Base-by-base conservation (phyloP, 2,888 invertebrate species). In the Panzeria rudis region DNA sequence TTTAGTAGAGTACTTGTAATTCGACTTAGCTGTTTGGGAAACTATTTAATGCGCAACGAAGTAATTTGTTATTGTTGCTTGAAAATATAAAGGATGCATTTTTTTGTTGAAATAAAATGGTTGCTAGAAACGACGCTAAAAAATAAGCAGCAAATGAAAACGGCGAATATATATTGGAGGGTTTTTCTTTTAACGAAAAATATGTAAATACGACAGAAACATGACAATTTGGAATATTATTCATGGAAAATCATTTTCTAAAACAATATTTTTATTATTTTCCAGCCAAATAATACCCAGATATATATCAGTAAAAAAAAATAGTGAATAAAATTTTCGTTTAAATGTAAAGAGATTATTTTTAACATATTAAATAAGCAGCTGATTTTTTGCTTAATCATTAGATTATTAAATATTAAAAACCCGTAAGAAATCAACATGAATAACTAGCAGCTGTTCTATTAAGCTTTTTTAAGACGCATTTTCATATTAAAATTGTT, bases 371-470 rank as follows among this genome's bases (percentile, higher is more conserved):
- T 62, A 54, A 75, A 23, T 29, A 32, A 66, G 17, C 44, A 59
- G 56, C 56, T 59, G 44, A 68, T 25, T 66, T 2, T 56, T 47
- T 11, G 44, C 47, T 77, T 50, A 50, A 54, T 68, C 35, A 13
- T 68, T 35, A 44, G 44, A 59, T 68, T 68, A 17, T 38, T 50
- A 61, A 77, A 35, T 47, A 59, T 68, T 47, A 68, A 41, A 44
- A 23, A 38, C 6, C 13, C 17, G 6, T 20, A 50, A 15, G 9
- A 38, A 54, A 44, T 47, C 44, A 32, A 29, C 17, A 41, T 41
- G 17, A 23, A 25, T 35, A 71, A 79, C 47, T 35, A 62, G n/a
- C 72, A 78, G 69, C 59, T 78, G 77, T 69, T 68, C 35, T 59
- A 47, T 68, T 23, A 75, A 41, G 15, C 5, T 38, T 52, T 59